Percentiles rank a stretch among this genome's conserved stretches.
These are phyloP conservation scores for Psittacula cyanocephala DNA, from an alignment of 2,113 vertebrate species.

Conservation along the genomic window DNA sequence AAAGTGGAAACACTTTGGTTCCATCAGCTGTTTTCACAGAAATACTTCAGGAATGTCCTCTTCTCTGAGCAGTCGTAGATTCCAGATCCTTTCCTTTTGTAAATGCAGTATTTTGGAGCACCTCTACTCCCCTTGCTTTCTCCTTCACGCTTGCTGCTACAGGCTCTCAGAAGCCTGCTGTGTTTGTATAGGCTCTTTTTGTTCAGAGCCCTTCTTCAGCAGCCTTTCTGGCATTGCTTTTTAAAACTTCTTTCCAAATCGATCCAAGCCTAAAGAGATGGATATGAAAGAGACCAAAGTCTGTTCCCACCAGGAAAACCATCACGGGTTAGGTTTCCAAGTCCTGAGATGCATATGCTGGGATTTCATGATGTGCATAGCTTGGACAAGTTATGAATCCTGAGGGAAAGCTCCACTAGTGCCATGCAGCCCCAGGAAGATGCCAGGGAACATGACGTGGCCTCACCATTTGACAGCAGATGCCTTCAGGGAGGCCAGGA, in stretches of 20 bases:
- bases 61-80: background rate
- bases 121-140: background rate
- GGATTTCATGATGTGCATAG: background rate
- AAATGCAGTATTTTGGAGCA: background rate
- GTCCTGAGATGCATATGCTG: rapidly evolving
- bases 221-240: background rate
- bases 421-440: rapidly evolving
- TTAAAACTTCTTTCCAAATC: background rate
- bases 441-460: background rate
- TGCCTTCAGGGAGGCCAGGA: background rate
- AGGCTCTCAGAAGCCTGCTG: rapidly evolving
- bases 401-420: background rate
- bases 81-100: background rate
- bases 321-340: background rate
- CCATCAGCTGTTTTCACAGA: constrained; percentile 4
- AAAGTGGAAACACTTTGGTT: background rate
- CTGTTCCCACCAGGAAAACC: background rate
- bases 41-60: background rate
- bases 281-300: background rate
- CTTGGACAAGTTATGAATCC: background rate
- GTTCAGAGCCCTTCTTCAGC: background rate
- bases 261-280: background rate
- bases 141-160: background rate
- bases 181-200: background rate
- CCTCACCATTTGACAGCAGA: background rate